Conservation (phyloP, 2,113 vertebrate species). For the Corythoichthys haematopterus region DNA sequence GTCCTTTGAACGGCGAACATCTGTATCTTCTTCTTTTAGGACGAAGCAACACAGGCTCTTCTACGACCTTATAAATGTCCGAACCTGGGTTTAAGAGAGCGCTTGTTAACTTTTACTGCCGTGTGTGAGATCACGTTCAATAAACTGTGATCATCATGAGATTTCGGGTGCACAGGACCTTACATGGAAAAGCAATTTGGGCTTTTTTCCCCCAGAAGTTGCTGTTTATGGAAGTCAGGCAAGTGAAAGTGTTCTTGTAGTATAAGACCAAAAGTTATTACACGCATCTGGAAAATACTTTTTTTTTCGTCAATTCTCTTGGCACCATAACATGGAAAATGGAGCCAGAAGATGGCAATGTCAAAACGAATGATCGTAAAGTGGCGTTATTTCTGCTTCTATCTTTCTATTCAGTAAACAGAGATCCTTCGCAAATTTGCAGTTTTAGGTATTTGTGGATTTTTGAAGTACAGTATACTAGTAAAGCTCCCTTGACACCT, state of each 20-base stretch:
- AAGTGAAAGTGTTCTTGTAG: conserved; percentile 28
- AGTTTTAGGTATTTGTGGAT: no score
- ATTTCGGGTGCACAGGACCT: conserved; percentile 21
- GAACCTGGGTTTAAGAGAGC: conserved; percentile 37
- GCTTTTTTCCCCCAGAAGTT: conserved; percentile 13
- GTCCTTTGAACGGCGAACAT: conserved; percentile 33
- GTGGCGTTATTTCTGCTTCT: no score
- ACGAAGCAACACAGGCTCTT: conserved; percentile 14
- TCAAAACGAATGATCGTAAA: neutral
- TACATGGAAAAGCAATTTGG: conserved; percentile 34
- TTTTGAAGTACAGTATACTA: no score
- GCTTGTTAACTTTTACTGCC: conserved; percentile 60
- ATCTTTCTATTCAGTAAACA: no score
- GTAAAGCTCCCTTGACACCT: no score
- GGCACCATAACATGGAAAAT: neutral
- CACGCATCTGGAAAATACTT: neutral
- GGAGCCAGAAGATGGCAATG: neutral
- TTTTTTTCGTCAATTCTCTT: neutral
- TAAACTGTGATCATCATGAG: conserved; percentile 46
- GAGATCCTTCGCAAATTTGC: neutral
- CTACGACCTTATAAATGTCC: conserved; percentile 55
- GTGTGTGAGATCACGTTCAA: conserved; percentile 41
- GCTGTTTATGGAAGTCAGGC: conserved; percentile 35
- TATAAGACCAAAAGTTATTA: neutral
- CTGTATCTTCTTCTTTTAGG: conserved; percentile 1